These are phyloP conservation scores for Aporrectodea caliginosa DNA, from an alignment of 1,140 invertebrate species.

Conservation along the genomic window DNA sequence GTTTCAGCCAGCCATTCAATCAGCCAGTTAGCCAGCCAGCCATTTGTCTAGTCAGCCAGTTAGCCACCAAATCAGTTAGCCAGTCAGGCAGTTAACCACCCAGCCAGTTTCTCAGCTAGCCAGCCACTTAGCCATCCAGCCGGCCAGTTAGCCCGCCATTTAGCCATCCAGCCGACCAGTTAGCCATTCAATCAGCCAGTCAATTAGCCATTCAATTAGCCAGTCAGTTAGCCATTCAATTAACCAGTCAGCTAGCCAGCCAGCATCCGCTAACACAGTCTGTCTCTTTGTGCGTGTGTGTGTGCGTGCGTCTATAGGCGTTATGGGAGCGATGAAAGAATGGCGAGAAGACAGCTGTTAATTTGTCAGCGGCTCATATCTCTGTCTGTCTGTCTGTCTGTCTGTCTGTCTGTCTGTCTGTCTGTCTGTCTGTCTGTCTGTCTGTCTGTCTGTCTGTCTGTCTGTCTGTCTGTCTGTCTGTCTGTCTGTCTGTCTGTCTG, in stretches of 20 bases:
- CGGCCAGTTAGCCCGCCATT: background rate
- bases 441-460: background rate
- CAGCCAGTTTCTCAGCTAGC: background rate
- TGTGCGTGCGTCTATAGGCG: background rate
- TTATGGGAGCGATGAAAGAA: background rate
- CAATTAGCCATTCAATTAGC: background rate
- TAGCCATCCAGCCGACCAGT: constrained; percentile 2
- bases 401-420: background rate
- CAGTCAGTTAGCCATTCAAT: constrained; percentile 3
- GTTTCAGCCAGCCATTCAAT: background rate
- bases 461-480: background rate
- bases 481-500: background rate
- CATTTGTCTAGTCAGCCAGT: background rate
- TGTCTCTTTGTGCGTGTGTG: background rate
- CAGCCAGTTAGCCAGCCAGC: constrained; percentile 6
- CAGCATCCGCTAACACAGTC: background rate
- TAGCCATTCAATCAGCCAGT: constrained; percentile 4
- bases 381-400: background rate
- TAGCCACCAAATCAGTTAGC: background rate
- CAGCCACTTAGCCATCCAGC: background rate
- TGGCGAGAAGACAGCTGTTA: background rate
- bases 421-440: background rate
- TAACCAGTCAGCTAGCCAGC: background rate
- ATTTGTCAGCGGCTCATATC: background rate
- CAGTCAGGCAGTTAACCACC: background rate